These are phyloP conservation scores for Hyposoter didymator DNA, from an alignment of 2,888 invertebrate species.

Conservation along the genomic window DNA sequence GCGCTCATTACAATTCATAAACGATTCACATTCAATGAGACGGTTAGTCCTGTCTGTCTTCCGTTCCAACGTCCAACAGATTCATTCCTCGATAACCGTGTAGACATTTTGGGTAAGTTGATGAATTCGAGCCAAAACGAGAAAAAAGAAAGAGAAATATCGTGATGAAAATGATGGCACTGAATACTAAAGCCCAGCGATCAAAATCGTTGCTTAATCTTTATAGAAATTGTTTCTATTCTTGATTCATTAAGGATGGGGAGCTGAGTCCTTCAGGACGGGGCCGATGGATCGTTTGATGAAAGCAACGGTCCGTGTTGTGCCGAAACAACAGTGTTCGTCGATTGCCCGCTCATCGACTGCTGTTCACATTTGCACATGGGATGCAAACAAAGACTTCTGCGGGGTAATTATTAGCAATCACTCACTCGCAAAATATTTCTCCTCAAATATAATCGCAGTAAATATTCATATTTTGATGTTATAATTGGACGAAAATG, in stretches of 20 bases:
- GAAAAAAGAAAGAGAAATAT: background rate
- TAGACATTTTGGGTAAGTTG: background rate
- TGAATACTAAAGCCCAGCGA: background rate
- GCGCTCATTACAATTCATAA: background rate
- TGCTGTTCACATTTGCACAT: constrained; percentile 85
- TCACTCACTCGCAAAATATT: background rate
- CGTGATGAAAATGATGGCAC: background rate
- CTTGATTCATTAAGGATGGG: constrained; percentile 86
- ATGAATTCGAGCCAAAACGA: background rate
- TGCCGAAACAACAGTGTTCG: constrained; percentile 84
- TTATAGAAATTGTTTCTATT: constrained; percentile 79
- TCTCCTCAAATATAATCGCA: background rate
- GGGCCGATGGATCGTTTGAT: constrained; percentile 84
- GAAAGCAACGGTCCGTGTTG: constrained; percentile 86
- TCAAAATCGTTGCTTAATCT: background rate
- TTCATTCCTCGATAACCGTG: background rate
- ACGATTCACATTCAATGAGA: background rate
- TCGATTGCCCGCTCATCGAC: constrained; percentile 65
- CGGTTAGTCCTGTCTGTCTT: background rate
- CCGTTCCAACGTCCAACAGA: background rate
- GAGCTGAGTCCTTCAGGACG: constrained; percentile 85
- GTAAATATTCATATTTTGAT: background rate
- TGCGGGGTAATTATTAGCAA: constrained; percentile 85
- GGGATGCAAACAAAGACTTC: constrained; percentile 85
- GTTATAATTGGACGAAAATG: background rate